Conservation (phyloP, 2,113 vertebrate species). For the crab-eating macaque (Macaca fascicularis) region T2T-MFA8v1.1 NC_088389.1:61006501-61007000, state of each 20-base stretch:
- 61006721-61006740: background rate
- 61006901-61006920: background rate
- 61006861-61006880: background rate
- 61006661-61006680: background rate
- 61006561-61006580: background rate
- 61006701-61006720: background rate
- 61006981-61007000: background rate
- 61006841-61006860: background rate
- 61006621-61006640: background rate
- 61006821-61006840: background rate
- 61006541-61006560: accelerated
- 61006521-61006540: accelerated
- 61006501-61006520: background rate
- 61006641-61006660: background rate
- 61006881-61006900: background rate
- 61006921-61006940: background rate
- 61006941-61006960: background rate
- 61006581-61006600: background rate
- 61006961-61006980: background rate
- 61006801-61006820: background rate
- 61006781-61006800: background rate
- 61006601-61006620: background rate
- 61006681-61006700: background rate
- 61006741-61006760: background rate
- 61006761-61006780: background rate